These are phyloP conservation scores for Drosophila melanosoma DNA, from an alignment of 2,888 invertebrate species.

Conservation along the genomic window DNA sequence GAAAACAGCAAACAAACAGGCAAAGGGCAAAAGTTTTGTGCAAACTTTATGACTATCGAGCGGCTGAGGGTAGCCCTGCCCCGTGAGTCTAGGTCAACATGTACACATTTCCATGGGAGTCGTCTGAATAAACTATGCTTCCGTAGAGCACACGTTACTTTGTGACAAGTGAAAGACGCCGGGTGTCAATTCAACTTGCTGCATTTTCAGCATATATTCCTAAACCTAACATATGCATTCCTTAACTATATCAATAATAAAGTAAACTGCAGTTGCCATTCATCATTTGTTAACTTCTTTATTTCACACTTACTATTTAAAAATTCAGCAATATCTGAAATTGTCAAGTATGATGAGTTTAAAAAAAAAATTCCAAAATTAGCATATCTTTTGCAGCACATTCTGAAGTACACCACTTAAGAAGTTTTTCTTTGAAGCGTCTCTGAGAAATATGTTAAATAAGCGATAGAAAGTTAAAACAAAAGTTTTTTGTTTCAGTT, in stretches of 20 bases:
- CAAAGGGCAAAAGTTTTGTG: conserved; percentile 13
- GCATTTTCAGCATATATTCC: background rate
- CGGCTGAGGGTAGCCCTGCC: conserved; percentile 1
- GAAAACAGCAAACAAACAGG: conserved; percentile 47
- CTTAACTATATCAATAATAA: background rate
- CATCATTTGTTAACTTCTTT: background rate
- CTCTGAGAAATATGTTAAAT: background rate
- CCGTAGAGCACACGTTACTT: background rate
- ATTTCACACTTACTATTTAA: background rate
- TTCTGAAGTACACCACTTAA: background rate
- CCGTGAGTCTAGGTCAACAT: background rate
- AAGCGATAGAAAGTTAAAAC: background rate
- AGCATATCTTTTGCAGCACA: background rate
- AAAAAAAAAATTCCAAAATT: background rate
- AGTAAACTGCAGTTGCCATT: background rate
- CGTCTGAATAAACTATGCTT: conserved; percentile 4
- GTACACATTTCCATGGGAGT: background rate
- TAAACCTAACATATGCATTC: background rate
- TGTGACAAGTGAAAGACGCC: background rate
- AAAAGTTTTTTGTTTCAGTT: conserved; percentile 29
- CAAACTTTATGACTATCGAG: conserved; percentile 12
- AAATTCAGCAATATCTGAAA: background rate
- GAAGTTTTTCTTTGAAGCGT: background rate
- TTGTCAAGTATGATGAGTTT: background rate
- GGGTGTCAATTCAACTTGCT: background rate